A percentile compares a stretch with the other conserved stretches of the same genome.
These are phyloP conservation scores for Platichthys stellatus DNA, from an alignment of 2,113 vertebrate species.

Conservation along the genomic window DNA sequence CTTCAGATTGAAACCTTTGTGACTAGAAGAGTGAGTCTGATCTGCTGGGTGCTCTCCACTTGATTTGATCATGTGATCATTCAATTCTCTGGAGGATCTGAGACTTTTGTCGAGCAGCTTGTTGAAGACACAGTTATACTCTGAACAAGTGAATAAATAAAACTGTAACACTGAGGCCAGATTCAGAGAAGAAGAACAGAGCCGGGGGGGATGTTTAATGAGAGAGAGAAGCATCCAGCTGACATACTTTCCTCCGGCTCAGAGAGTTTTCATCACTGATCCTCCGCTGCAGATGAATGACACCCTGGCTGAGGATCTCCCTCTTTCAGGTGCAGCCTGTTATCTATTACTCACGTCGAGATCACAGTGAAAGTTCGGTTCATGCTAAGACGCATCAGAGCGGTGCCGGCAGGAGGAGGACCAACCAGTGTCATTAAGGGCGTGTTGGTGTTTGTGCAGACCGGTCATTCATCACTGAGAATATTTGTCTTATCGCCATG, in stretches of 20 bases:
- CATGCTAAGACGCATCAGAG: neutral
- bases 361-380: neutral
- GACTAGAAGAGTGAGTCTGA: too few species aligned
- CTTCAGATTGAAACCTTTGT: too few species aligned
- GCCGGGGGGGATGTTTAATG: constrained; percentile 12
- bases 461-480: neutral
- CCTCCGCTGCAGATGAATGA: neutral
- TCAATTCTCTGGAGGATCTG: neutral
- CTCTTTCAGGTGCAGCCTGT: neutral
- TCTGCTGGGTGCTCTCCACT: too few species aligned
- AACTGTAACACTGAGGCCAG: neutral
- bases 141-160: neutral
- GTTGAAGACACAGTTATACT: neutral
- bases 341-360: neutral
- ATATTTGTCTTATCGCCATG: neutral
- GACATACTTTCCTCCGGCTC: neutral
- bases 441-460: constrained; percentile 16
- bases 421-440: neutral
- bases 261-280: neutral
- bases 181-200: neutral
- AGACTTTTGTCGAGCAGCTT: neutral
- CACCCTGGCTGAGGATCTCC: neutral
- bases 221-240: constrained; percentile 1
- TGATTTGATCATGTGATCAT: neutral
- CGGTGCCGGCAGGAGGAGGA: neutral